Evolutionary conservation across 2,797 vertebrate species (phyloP).

Genomic region (Gymnocypris eckloni): DNA sequence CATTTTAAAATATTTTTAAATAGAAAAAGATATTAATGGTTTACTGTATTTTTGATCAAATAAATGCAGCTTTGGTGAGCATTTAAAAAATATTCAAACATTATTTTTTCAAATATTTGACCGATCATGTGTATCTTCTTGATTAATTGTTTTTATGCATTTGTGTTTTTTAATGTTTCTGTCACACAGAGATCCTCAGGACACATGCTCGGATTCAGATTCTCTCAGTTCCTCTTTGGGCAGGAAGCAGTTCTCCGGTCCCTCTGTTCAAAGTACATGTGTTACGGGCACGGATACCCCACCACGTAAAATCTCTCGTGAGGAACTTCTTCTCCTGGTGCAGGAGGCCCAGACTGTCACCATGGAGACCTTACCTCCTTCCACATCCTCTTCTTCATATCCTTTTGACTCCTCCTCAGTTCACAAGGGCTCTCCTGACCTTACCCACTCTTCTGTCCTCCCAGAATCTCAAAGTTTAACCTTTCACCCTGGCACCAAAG

Average conservation of each 20-base stretch:
- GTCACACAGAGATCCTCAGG: conserved; percentile 85
- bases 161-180: conserved; percentile 55
- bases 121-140: neutral
- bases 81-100: neutral
- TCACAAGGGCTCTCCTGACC: conserved; percentile 90
- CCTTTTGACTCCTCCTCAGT: conserved; percentile 78
- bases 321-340: conserved; percentile 84
- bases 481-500: conserved; percentile 82
- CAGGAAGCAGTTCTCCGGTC: conserved; percentile 83
- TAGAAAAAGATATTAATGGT: neutral
- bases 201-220: conserved; percentile 90
- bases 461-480: conserved; percentile 90
- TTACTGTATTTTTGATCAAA: neutral
- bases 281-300: conserved; percentile 82
- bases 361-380: conserved; percentile 74
- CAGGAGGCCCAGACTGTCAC: conserved; percentile 80
- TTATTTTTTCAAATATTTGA: neutral
- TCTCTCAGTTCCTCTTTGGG: conserved; percentile 88
- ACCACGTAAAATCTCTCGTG: conserved; percentile 88
- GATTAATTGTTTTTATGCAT: neutral
- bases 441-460: conserved; percentile 75
- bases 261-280: conserved; percentile 73
- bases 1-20: neutral
- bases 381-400: conserved; percentile 74
- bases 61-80: neutral